Evolutionary conservation across 1,140 invertebrate species (phyloP).

Genomic region (Cylas formicarius): DNA sequence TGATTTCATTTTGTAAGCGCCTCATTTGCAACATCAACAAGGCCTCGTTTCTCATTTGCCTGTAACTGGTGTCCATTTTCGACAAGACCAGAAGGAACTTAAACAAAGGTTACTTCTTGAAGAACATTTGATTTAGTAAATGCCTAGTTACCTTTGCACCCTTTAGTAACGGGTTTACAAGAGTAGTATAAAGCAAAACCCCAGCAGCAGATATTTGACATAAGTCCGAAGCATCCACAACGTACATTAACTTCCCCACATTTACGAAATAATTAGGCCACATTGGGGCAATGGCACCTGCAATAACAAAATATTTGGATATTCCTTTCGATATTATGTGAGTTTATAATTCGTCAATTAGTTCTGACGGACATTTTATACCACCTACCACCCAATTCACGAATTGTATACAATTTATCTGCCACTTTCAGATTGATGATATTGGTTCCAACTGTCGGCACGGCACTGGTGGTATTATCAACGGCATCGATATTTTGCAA

Average conservation of each 20-base stretch:
- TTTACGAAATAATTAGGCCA: constrained; percentile 67
- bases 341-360: not conserved
- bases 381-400: constrained; percentile 60
- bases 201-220: constrained; percentile 76
- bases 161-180: constrained; percentile 60
- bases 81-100: constrained; percentile 65
- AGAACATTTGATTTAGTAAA: constrained; percentile 13
- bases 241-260: constrained; percentile 65
- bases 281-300: constrained; percentile 63
- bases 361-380: not conserved
- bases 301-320: constrained; percentile 1
- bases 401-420: constrained; percentile 42
- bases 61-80: constrained; percentile 75
- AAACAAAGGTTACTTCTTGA: constrained; percentile 28
- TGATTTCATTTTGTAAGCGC: constrained; percentile 56
- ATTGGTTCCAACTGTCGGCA: constrained; percentile 71
- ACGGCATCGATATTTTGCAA: constrained; percentile 58
- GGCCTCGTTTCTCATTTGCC: constrained; percentile 75
- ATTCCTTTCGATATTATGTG: too few species aligned
- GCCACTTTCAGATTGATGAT: constrained; percentile 56
- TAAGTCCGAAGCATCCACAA: constrained; percentile 70
- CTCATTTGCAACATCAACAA: constrained; percentile 65
- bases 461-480: constrained; percentile 63
- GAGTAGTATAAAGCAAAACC: constrained; percentile 62
- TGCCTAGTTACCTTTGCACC: constrained; percentile 49